Evolutionary conservation across 2,797 vertebrate genomes (phyloP), one percentile per base, ranked within the genome.

Genomic region (Danio albolineatus): DNA sequence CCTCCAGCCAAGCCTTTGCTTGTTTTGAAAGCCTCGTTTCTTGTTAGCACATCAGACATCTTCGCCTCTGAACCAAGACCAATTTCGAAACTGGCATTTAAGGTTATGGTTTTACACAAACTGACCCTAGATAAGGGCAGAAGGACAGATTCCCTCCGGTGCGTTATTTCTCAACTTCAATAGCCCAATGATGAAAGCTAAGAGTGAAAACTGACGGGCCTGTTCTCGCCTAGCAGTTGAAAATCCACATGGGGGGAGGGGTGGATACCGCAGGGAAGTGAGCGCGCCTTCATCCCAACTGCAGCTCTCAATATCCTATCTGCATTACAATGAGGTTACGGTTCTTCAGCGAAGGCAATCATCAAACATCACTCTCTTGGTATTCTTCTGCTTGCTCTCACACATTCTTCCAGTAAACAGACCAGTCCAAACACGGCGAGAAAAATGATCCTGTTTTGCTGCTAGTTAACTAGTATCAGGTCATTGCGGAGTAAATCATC

Each of bases 281-380:
- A 75, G 43, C 10, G 38, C 6, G 72, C 76, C 76, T 78, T 83
- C 75, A 77, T 78, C 83, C 65, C 61, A 57, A 83, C 65, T 76
- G 54, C 54, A 10, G 71, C 70, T 80, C 57, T 70, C 61, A 17
- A 54, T 80, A 81, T 84, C 81, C 39, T 61, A 84, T 85, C 83
- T 85, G 82, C 83, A 85, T 86, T 79, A 86, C 85, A 85, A 83
- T 84, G 73, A 79, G 70, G 54, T 77, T 66, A 51, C 9, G 49
- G 76, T 81, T 73, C 73, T 82, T 73, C 65, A 56, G 17, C 13
- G 41, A 72, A 81, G 51, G 53, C 76, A 71, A 80, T 81, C 51
- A 82, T 83, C 83, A 84, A 81, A 76, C 66, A 79, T 71, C 51
- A 66, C 36, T 62, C 73, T 71, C 76, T 76, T 36, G 62, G 62